A percentile compares a stretch with the other conserved stretches of the same genome.
These are phyloP conservation scores for Bathynomus jamesi DNA, from an alignment of 1,140 invertebrate species.

Conservation along the genomic window DNA sequence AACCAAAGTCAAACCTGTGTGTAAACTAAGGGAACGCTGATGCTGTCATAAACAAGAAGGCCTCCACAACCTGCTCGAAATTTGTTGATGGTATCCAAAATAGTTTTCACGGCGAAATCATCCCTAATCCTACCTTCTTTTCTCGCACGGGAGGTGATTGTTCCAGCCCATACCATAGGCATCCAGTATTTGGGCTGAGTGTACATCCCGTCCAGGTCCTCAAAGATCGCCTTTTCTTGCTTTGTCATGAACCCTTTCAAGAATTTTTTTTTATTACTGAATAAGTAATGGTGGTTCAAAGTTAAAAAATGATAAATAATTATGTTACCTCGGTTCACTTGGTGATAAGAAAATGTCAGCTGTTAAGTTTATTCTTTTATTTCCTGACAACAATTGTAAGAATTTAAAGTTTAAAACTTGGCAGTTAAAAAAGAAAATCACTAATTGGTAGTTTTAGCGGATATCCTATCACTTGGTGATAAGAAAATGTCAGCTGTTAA, in stretches of 20 bases:
- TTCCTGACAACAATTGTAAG: too few relatives aligned
- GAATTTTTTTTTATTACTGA: too few relatives aligned
- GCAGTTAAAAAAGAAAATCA: too few relatives aligned
- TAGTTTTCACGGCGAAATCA: constrained; percentile 51
- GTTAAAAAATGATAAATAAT: too few relatives aligned
- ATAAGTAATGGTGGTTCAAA: too few relatives aligned
- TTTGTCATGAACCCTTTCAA: constrained; percentile 65
- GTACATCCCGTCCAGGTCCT: constrained; percentile 69
- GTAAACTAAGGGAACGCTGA: constrained; percentile 54
- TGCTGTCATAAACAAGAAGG: constrained; percentile 53
- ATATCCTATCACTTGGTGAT: too few relatives aligned
- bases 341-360: too few relatives aligned
- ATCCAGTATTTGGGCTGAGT: constrained; percentile 89
- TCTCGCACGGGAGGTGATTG: constrained; percentile 49
- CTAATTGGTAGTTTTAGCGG: too few relatives aligned
- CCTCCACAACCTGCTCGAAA: constrained; percentile 48
- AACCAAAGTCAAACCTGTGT: constrained; percentile 50
- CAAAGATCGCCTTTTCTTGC: constrained; percentile 72
- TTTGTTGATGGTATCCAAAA: constrained; percentile 47
- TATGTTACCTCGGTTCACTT: too few relatives aligned
- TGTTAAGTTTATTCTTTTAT: too few relatives aligned
- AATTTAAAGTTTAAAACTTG: too few relatives aligned
- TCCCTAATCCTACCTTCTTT: constrained; percentile 53
- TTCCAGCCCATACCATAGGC: constrained; percentile 60
- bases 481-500: too few relatives aligned